A percentile compares a stretch with the other conserved stretches of the same genome.
Evolutionary conservation across 2,113 vertebrate species (phyloP).

Genomic region (Lanius collurio): DNA sequence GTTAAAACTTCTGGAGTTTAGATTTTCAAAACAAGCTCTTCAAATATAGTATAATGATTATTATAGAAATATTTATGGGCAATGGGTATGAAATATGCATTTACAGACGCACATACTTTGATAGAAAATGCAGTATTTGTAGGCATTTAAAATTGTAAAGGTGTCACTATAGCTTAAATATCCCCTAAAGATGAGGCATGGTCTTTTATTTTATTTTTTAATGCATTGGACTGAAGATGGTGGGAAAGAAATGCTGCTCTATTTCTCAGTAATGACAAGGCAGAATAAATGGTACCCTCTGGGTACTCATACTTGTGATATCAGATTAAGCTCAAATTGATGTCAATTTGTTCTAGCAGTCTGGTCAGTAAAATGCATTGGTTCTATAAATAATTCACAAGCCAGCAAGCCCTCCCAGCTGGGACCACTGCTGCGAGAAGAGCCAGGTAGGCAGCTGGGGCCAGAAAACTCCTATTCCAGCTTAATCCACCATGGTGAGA

Average conservation of each 20-base stretch:
- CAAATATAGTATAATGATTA: background rate
- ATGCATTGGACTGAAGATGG: background rate
- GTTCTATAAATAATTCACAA: slow-evolving; percentile 2
- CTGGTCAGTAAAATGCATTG: background rate
- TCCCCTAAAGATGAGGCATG: background rate
- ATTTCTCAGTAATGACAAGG: background rate
- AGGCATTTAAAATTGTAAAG: background rate
- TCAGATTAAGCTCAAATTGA: background rate
- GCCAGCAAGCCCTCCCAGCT: background rate
- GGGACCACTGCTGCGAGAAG: background rate
- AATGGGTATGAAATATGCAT: background rate
- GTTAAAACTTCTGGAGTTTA: background rate
- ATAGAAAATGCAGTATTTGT: background rate
- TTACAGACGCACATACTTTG: background rate
- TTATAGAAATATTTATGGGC: background rate
- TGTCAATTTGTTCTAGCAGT: background rate
- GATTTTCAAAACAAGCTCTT: background rate
- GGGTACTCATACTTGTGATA: background rate
- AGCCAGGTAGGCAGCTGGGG: background rate
- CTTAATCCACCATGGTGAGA: background rate
- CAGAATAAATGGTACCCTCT: background rate
- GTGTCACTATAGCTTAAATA: background rate
- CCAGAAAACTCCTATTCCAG: background rate
- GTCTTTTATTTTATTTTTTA: background rate
- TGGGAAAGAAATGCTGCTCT: background rate